phyloP scores from a whole-genome alignment of 1,140 invertebrate species.

The Zaprionus davidi region DNA sequence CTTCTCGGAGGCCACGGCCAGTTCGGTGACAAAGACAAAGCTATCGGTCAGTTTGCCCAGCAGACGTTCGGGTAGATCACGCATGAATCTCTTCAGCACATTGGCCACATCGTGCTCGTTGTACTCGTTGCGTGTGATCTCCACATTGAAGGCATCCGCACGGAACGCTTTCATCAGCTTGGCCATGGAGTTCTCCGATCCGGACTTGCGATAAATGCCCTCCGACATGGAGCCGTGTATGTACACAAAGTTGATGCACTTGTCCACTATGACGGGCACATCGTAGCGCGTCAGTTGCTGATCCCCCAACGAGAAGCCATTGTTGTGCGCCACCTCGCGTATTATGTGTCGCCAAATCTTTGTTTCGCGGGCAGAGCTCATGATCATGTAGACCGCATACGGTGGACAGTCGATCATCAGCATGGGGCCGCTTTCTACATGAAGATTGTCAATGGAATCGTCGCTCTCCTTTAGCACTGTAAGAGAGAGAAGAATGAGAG shows the following conservation, averaged over 20 bases:
- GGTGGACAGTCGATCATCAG: conserved; percentile 88
- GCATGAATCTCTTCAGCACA: conserved; percentile 92
- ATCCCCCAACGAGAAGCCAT: conserved; percentile 90
- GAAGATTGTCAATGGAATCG: conserved; percentile 84
- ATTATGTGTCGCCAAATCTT: conserved; percentile 91
- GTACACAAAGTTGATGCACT: conserved; percentile 95
- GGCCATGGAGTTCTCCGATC: conserved; percentile 90
- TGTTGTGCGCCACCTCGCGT: conserved; percentile 89
- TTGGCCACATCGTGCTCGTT: conserved; percentile 94
- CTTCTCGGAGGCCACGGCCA: conserved; percentile 85
- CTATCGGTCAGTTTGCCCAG: conserved; percentile 85
- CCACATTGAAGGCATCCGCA: conserved; percentile 92
- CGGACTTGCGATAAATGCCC: conserved; percentile 93
- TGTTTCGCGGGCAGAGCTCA: conserved; percentile 87
- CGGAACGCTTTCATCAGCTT: conserved; percentile 90
- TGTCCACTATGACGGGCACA: conserved; percentile 94
- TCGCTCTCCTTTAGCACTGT: conserved; percentile 83
- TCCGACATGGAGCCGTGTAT: conserved; percentile 92
- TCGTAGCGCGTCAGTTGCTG: conserved; percentile 94
- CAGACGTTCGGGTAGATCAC: conserved; percentile 90
- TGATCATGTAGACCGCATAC: conserved; percentile 89
- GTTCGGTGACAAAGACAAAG: conserved; percentile 85
- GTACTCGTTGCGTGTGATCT: conserved; percentile 89
- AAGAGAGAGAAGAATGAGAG: conserved; percentile 4
- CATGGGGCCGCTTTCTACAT: conserved; percentile 87